phyloP scores from a whole-genome alignment of 2,888 invertebrate species.

The Trissolcus brochymenae region DNA sequence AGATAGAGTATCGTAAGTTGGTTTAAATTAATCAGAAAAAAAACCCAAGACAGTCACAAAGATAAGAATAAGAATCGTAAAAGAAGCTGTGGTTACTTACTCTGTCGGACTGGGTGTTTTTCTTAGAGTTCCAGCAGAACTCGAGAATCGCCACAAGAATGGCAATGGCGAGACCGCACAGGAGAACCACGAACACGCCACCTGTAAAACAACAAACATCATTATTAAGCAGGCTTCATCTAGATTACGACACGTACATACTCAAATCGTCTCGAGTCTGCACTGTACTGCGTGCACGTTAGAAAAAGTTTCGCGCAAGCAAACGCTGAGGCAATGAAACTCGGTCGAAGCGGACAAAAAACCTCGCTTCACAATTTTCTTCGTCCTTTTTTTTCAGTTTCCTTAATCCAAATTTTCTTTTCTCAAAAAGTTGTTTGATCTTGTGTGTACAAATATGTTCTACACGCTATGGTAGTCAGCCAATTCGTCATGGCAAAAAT shows the following conservation, averaged over 20 bases:
- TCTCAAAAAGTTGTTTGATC: no score
- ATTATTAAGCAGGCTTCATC: slow-evolving; percentile 27
- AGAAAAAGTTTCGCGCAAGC: slow-evolving; percentile 42
- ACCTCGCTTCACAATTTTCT: background rate
- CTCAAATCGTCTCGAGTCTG: slow-evolving; percentile 12
- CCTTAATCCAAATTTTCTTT: no score
- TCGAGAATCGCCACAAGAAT: slow-evolving; percentile 95
- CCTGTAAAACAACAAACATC: slow-evolving; percentile 78
- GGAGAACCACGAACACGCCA: slow-evolving; percentile 96
- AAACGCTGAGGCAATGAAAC: background rate
- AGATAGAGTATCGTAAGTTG: background rate
- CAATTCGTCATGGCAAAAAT: no score
- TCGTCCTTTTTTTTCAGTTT: background rate
- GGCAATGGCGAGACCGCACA: slow-evolving; percentile 93
- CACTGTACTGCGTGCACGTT: slow-evolving; percentile 13
- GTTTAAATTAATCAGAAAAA: no score
- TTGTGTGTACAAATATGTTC: no score
- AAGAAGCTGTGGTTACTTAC: slow-evolving; percentile 72
- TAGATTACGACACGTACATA: no score
- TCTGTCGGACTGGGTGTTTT: slow-evolving; percentile 87
- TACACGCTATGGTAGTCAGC: no score
- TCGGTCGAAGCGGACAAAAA: slow-evolving; percentile 4
- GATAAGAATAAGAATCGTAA: background rate
- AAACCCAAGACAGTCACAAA: background rate
- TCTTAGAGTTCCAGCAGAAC: slow-evolving; percentile 96